Conservation (phyloP, 2,113 vertebrate genomes). For the Tenebrosternarchus preto region DNA sequence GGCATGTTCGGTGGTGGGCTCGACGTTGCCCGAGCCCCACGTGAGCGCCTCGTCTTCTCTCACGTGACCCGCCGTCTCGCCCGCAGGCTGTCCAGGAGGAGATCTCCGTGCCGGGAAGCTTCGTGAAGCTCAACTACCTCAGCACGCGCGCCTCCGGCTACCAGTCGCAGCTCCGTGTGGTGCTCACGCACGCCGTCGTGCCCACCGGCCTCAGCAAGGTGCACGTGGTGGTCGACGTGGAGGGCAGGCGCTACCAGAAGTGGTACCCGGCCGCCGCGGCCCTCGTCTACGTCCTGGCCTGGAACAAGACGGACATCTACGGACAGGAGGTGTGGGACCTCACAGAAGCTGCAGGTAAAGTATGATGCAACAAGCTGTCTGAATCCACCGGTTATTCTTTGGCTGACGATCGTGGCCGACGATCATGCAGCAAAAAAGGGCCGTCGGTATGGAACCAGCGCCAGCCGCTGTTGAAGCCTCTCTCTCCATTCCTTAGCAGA, state of each 20-base stretch:
- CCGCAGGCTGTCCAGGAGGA: conserved; percentile 93
- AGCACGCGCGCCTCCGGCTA: conserved; percentile 91
- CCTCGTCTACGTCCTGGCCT: conserved; percentile 87
- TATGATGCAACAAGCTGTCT: not conserved
- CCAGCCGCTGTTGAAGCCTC: not conserved
- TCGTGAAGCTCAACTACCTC: conserved; percentile 90
- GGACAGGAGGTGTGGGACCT: conserved; percentile 94
- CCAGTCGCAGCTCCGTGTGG: conserved; percentile 86
- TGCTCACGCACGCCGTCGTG: conserved; percentile 84
- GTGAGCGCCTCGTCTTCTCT: no score
- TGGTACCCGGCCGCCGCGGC: conserved; percentile 92
- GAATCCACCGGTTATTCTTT: not conserved
- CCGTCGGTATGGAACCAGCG: not conserved
- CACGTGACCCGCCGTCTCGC: no score
- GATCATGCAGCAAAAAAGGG: not conserved
- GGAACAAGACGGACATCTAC: conserved; percentile 97
- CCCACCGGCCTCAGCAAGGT: conserved; percentile 88
- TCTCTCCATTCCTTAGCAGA: not conserved
- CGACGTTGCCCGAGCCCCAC: no score
- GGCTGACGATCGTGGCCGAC: no score
- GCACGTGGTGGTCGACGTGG: conserved; percentile 85
- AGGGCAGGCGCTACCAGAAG: conserved; percentile 90
- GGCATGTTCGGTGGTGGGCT: no score
- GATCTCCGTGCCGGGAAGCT: conserved; percentile 88
- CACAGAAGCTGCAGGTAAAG: conserved; percentile 87